Percentiles rank a stretch among this genome's conserved stretches.
Evolutionary conservation across 2,113 vertebrate genomes (phyloP).

Genomic region (Dryoscopus gambensis): DNA sequence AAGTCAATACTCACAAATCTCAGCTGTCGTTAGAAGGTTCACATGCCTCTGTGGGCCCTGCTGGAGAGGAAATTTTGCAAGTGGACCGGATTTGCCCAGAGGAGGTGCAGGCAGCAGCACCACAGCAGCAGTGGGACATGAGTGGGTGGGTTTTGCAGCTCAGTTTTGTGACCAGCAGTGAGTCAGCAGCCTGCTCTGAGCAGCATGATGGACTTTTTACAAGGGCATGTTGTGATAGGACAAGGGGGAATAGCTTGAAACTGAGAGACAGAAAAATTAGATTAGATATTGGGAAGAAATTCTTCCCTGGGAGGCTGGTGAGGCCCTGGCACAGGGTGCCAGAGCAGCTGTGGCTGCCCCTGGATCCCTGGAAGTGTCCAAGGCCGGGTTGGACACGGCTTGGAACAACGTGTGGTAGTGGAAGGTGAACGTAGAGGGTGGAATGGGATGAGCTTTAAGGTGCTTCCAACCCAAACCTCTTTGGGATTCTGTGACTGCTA

Average conservation of each 20-base stretch:
- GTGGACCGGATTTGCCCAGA: background rate
- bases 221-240: background rate
- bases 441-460: background rate
- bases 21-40: background rate
- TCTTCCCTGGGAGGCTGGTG: background rate
- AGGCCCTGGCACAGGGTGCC: background rate
- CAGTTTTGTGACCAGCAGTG: background rate
- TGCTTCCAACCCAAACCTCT: background rate
- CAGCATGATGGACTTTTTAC: background rate
- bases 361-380: background rate
- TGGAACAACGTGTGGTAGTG: background rate
- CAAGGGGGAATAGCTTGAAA: background rate
- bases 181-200: background rate
- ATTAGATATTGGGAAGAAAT: background rate
- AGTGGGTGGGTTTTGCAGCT: background rate
- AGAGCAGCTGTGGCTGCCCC: background rate
- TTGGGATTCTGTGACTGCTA: background rate
- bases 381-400: background rate
- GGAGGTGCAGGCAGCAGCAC: background rate
- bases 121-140: rapidly evolving
- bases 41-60: background rate
- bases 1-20: constrained; percentile 5
- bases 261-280: background rate
- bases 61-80: background rate
- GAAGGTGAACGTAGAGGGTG: background rate